These are phyloP conservation scores for Ceratotherium simum DNA, from an alignment of 2,113 vertebrate genomes.

Conservation along the genomic window DNA sequence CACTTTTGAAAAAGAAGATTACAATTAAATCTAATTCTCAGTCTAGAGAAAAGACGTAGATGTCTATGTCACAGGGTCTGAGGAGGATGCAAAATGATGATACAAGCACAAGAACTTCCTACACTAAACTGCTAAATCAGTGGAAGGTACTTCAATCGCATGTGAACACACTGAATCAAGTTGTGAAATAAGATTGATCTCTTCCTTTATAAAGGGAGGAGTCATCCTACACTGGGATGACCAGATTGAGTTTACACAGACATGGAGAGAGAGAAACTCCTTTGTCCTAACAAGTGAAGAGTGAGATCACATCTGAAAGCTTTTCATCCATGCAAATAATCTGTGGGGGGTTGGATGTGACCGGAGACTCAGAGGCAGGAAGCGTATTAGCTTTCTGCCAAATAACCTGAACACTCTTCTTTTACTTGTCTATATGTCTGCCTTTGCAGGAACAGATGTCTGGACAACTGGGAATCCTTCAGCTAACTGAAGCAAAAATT, in stretches of 20 bases:
- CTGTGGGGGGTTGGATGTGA: too few relatives aligned
- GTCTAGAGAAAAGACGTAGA: not conserved
- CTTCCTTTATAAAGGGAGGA: not conserved
- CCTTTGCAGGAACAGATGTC: constrained; percentile 36
- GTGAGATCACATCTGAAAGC: not conserved
- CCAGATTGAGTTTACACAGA: not conserved
- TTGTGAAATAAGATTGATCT: not conserved
- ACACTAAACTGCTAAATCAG: not conserved
- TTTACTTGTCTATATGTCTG: not conserved
- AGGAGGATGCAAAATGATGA: not conserved
- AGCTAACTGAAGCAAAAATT: not conserved
- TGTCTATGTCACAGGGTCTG: not conserved
- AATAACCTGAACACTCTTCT: not conserved
- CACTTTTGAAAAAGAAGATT: not conserved
- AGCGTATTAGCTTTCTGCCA: not conserved
- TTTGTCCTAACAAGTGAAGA: not conserved
- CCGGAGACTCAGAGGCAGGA: not conserved
- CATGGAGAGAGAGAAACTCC: not conserved
- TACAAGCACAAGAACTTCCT: not conserved
- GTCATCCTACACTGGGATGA: not conserved
- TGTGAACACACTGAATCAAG: not conserved
- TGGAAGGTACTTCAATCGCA: not conserved
- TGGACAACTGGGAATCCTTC: not conserved
- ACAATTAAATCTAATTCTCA: not conserved
- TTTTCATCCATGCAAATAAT: not conserved